Conservation (phyloP, 2,113 vertebrate species). For the Lethenteron camtschaticum region DNA sequence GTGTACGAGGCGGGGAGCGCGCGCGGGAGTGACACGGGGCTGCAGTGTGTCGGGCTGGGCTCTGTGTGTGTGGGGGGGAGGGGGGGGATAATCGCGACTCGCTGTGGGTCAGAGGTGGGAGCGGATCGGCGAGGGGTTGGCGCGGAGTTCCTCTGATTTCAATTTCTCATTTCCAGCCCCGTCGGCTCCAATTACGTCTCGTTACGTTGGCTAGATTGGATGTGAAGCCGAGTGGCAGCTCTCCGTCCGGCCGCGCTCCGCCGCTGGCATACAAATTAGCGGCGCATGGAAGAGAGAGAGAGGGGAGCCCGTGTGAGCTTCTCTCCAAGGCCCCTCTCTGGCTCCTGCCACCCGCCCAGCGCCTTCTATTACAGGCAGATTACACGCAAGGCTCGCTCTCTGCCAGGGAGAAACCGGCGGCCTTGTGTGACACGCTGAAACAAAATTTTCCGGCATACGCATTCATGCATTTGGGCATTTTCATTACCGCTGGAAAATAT, state of each 20-base stretch:
- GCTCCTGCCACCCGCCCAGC: too few species aligned
- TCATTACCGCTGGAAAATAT: too few species aligned
- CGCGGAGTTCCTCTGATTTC: neutral
- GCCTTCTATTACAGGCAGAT: too few species aligned
- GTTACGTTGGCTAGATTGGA: conserved; percentile 5
- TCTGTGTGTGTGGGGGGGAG: neutral
- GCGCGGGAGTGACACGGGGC: neutral
- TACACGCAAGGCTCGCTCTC: too few species aligned
- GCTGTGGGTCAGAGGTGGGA: neutral
- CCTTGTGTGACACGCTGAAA: too few species aligned
- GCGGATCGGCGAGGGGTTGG: neutral
- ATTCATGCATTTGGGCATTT: too few species aligned
- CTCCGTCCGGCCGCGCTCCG: neutral
- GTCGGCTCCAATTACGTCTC: conserved; percentile 3
- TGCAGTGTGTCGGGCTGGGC: neutral
- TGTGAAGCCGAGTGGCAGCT: neutral
- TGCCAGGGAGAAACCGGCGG: too few species aligned
- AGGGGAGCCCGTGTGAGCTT: too few species aligned
- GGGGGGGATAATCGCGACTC: neutral
- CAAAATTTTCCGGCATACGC: too few species aligned
- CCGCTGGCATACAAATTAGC: too few species aligned
- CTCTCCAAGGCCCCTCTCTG: too few species aligned
- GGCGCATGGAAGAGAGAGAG: too few species aligned
- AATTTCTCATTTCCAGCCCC: conserved; percentile 5
- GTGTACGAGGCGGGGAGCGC: neutral